phyloP scores from a whole-genome alignment of 2,797 vertebrate genomes.

The Psittacula derbiana region DNA sequence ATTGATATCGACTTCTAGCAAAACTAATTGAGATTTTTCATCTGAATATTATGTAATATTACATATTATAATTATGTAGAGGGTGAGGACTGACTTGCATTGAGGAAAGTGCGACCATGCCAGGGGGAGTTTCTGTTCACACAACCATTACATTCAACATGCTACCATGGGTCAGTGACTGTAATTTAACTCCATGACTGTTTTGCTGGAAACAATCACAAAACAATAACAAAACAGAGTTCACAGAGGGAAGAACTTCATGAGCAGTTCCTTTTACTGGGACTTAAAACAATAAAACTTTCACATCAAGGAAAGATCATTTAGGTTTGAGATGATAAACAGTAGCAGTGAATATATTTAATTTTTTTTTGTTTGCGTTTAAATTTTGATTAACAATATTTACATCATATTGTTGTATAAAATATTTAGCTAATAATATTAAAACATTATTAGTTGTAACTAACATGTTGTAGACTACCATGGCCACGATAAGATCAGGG shows the following conservation, averaged over 20 bases:
- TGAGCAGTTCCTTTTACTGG: background rate
- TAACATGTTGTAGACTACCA: background rate
- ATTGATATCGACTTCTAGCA: background rate
- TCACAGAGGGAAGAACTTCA: background rate
- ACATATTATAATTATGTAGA: background rate
- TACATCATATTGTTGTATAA: background rate
- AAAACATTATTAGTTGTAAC: background rate
- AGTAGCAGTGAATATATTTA: background rate
- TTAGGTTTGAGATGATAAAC: background rate
- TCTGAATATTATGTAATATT: background rate
- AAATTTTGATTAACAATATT: background rate
- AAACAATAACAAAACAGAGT: background rate
- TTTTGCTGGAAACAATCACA: background rate
- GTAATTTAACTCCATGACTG: background rate
- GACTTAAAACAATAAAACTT: background rate
- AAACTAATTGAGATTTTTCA: background rate
- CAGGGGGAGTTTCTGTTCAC: background rate
- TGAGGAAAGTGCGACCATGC: background rate
- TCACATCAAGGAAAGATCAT: background rate
- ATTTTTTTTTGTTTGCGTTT: background rate
- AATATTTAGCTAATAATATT: background rate
- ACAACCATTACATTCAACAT: background rate
- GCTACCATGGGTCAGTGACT: background rate
- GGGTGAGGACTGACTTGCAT: background rate
- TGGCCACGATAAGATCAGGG: accelerated